These are phyloP conservation scores for Thinocorus orbignyianus DNA, from an alignment of 2,113 vertebrate genomes.

Conservation along the genomic window DNA sequence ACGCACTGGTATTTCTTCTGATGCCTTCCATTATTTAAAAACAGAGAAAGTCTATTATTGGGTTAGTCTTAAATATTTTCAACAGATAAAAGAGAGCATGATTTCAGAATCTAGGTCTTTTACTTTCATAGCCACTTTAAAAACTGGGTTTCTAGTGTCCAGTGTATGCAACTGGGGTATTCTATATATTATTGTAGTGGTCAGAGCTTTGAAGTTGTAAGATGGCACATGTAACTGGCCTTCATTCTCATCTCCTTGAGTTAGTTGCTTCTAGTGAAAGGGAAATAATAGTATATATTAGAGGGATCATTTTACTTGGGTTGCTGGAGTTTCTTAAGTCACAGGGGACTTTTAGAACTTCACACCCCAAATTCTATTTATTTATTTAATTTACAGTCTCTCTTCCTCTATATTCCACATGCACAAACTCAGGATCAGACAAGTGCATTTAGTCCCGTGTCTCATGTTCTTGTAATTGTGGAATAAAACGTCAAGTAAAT, in stretches of 20 bases:
- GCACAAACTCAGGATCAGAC: not conserved
- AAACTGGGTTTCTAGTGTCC: not conserved
- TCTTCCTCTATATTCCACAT: not conserved
- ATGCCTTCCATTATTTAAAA: not conserved
- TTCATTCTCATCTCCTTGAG: not conserved
- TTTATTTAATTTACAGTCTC: not conserved
- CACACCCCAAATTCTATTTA: not conserved
- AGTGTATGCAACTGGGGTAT: not conserved
- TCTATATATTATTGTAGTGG: not conserved
- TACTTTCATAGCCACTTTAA: not conserved
- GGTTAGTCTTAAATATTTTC: not conserved
- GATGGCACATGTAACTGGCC: not conserved
- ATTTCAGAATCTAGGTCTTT: not conserved
- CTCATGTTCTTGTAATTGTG: not conserved
- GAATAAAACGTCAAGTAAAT: not conserved
- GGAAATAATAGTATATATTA: not conserved
- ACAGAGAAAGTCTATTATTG: not conserved
- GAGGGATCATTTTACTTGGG: not conserved
- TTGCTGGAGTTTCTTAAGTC: conserved; percentile 33
- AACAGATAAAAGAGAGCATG: not conserved
- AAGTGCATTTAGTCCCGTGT: not conserved
- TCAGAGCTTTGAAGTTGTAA: conserved; percentile 35
- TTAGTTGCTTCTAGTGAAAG: conserved; percentile 42
- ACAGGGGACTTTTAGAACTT: conserved; percentile 17
- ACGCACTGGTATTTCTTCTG: not conserved